A percentile compares a stretch with the other conserved stretches of the same genome.
Conservation (phyloP, 2,888 invertebrate species). For the Andrena minutula region DNA sequence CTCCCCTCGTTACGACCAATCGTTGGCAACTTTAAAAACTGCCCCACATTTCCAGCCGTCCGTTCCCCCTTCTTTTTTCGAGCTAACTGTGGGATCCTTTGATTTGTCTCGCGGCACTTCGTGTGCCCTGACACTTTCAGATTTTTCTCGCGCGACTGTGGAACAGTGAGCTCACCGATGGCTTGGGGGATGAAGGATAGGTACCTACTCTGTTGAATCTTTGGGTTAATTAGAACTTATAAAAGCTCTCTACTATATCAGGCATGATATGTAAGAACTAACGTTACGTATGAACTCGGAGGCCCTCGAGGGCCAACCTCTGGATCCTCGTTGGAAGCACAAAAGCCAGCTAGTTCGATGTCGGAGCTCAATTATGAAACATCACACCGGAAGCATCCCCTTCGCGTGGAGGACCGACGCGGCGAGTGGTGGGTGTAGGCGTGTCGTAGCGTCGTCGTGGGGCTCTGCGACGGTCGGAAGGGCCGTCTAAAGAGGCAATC, state of each 20-base stretch:
- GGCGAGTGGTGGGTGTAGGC: not conserved
- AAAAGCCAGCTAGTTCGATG: constrained; percentile 9
- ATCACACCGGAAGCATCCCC: not conserved
- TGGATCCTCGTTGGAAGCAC: not conserved
- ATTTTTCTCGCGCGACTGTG: not conserved
- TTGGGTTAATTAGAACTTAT: too few relatives aligned
- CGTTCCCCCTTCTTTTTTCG: not conserved
- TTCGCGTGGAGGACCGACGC: not conserved
- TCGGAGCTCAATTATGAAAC: constrained; percentile 41
- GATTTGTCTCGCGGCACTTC: constrained; percentile 10
- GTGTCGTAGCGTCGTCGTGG: constrained; percentile 7
- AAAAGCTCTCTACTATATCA: too few relatives aligned
- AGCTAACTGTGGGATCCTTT: not conserved
- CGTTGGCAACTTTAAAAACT: constrained; percentile 35
- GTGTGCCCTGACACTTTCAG: not conserved
- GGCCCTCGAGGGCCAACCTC: too few relatives aligned
- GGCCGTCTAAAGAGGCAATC: constrained; percentile 51
- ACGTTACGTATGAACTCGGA: too few relatives aligned
- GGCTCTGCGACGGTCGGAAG: constrained; percentile 9
- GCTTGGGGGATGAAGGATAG: not conserved
- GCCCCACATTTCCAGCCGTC: constrained; percentile 1
- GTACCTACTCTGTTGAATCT: too few relatives aligned
- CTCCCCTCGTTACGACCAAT: constrained; percentile 32
- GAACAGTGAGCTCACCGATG: not conserved
- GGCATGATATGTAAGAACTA: too few relatives aligned